A percentile compares a stretch with the other conserved stretches of the same genome.
Conservation (phyloP, 2,797 vertebrate species). For the Ibycter americanus region DNA sequence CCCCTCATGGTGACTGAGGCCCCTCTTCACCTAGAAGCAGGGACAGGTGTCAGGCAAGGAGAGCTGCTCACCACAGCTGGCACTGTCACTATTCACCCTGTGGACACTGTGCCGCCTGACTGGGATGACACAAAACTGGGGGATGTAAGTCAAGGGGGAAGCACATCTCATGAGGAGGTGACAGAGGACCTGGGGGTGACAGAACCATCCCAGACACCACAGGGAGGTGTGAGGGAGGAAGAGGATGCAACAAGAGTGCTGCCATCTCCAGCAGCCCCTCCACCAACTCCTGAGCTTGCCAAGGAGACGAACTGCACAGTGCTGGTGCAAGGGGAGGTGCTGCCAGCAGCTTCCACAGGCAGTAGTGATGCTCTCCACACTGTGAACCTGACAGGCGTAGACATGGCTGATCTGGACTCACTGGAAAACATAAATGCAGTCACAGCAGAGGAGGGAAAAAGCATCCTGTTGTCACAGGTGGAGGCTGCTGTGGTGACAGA, state of each 20-base stretch:
- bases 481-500: constrained; percentile 34
- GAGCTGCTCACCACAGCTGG: background rate
- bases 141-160: background rate
- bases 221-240: background rate
- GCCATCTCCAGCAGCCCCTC: background rate
- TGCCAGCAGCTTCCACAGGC: background rate
- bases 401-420: background rate
- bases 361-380: background rate
- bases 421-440: background rate
- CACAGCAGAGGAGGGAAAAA: background rate
- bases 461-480: background rate
- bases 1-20: background rate
- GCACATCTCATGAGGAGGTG: background rate
- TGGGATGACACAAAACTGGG: constrained; percentile 79
- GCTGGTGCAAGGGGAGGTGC: background rate
- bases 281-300: background rate
- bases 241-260: background rate
- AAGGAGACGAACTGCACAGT: background rate
- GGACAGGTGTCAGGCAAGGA: background rate
- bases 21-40: background rate
- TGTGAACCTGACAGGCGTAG: background rate
- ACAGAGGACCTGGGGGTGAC: background rate
- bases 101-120: background rate
- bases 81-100: background rate
- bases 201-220: background rate